These are phyloP conservation scores for Coreius guichenoti DNA, from an alignment of 2,797 vertebrate species.

Conservation along the genomic window DNA sequence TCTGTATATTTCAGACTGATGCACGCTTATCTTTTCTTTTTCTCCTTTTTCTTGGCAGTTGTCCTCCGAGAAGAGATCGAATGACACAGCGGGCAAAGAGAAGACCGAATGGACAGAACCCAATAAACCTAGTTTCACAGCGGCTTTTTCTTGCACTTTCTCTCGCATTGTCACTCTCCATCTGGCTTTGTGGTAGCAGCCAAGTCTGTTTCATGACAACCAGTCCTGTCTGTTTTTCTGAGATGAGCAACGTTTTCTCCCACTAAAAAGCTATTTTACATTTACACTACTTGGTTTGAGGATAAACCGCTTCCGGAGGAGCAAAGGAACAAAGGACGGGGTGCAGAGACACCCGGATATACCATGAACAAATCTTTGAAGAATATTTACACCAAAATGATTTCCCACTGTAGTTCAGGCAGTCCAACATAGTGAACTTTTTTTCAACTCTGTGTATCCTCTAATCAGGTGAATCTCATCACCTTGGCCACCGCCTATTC, in stretches of 20 bases:
- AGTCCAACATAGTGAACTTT: conserved; percentile 74
- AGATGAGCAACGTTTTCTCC: conserved; percentile 21
- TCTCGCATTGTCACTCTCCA: conserved; percentile 51
- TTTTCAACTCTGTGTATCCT: neutral
- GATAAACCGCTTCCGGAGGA: neutral
- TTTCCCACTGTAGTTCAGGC: conserved; percentile 61
- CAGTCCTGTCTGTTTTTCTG: conserved; percentile 41
- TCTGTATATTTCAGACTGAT: conserved; percentile 62
- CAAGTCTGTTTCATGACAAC: conserved; percentile 62
- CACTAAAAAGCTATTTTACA: neutral
- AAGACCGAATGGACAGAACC: conserved; percentile 2
- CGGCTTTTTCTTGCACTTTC: conserved; percentile 36
- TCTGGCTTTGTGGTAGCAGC: conserved; percentile 55
- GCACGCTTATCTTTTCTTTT: conserved; percentile 31
- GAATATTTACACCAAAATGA: conserved; percentile 50
- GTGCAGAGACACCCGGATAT: neutral
- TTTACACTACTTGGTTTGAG: neutral
- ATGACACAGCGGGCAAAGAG: neutral
- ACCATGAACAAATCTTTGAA: conserved; percentile 3
- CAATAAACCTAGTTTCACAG: conserved; percentile 29
- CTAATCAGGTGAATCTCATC: conserved; percentile 43
- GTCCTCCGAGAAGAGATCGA: neutral
- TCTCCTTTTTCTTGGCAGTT: neutral
- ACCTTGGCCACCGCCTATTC: conserved; percentile 62
- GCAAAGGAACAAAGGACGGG: neutral